A percentile compares a stretch with the other conserved stretches of the same genome.
Evolutionary conservation across 1,140 invertebrate species (phyloP).

Genomic region (Limonius californicus): DNA sequence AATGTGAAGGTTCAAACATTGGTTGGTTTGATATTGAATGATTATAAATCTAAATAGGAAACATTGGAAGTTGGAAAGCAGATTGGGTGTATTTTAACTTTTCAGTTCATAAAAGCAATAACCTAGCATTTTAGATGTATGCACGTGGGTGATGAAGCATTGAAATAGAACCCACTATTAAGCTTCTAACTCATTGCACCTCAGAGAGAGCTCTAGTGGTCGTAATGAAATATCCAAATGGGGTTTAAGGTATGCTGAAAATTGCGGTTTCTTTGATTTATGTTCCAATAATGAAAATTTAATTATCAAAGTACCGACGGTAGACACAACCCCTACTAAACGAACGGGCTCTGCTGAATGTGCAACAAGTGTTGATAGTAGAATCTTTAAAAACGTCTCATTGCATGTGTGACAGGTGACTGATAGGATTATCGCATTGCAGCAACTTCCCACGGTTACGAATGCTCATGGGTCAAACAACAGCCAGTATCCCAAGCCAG

Average conservation of each 20-base stretch:
- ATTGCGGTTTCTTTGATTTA: too few relatives aligned
- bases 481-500: constrained; percentile 64
- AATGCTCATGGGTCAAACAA: constrained; percentile 56
- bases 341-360: background rate
- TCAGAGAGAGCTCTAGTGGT: too few relatives aligned
- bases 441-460: constrained; percentile 62
- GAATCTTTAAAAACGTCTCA: background rate
- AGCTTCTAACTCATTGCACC: too few relatives aligned
- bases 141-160: background rate
- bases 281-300: too few relatives aligned
- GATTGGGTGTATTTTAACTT: background rate
- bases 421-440: constrained; percentile 29
- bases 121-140: background rate
- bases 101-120: background rate
- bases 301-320: too few relatives aligned
- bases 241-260: too few relatives aligned
- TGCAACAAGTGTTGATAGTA: background rate
- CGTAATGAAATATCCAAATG: too few relatives aligned
- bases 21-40: too few relatives aligned
- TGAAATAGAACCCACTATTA: background rate
- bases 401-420: constrained; percentile 4
- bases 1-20: too few relatives aligned
- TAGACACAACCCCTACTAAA: too few relatives aligned
- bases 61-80: too few relatives aligned
- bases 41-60: too few relatives aligned